These are phyloP conservation scores for Biston stratarius DNA, from an alignment of 2,888 invertebrate species.

Conservation along the genomic window DNA sequence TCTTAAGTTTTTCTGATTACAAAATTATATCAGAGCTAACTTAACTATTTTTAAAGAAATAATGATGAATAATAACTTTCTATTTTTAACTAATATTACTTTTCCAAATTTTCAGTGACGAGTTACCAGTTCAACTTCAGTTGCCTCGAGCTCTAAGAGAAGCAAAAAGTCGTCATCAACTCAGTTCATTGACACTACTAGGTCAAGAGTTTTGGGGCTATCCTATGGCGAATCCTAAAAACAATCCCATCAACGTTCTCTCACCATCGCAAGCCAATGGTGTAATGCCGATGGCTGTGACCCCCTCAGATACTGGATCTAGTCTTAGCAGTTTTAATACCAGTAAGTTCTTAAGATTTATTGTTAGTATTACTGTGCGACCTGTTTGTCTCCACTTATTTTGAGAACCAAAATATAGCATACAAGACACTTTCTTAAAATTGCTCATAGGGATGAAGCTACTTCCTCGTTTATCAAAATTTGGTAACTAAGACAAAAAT, in stretches of 20 bases:
- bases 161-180: conserved; percentile 95
- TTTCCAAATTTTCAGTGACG: conserved; percentile 88
- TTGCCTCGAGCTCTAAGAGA: conserved; percentile 94
- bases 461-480: too few relatives aligned
- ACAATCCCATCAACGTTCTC: conserved; percentile 72
- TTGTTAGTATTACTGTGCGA: not conserved
- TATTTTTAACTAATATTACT: too few relatives aligned
- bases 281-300: conserved; percentile 79
- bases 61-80: too few relatives aligned
- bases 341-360: conserved; percentile 69
- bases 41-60: too few relatives aligned
- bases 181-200: conserved; percentile 95
- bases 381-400: not conserved
- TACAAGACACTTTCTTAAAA: too few relatives aligned
- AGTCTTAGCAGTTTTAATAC: conserved; percentile 92
- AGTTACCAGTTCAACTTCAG: conserved; percentile 95
- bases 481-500: too few relatives aligned
- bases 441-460: too few relatives aligned
- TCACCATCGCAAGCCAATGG: conserved; percentile 76
- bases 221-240: conserved; percentile 91
- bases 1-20: too few relatives aligned
- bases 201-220: conserved; percentile 96
- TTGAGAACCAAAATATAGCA: not conserved
- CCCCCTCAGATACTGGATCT: conserved; percentile 89
- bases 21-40: too few relatives aligned